Evolutionary conservation across 35 echinoderm and acorn worm genomes (phyloP), one percentile per base, ranked within the genome.

Genomic region (Ophioderma brevispina): DNA sequence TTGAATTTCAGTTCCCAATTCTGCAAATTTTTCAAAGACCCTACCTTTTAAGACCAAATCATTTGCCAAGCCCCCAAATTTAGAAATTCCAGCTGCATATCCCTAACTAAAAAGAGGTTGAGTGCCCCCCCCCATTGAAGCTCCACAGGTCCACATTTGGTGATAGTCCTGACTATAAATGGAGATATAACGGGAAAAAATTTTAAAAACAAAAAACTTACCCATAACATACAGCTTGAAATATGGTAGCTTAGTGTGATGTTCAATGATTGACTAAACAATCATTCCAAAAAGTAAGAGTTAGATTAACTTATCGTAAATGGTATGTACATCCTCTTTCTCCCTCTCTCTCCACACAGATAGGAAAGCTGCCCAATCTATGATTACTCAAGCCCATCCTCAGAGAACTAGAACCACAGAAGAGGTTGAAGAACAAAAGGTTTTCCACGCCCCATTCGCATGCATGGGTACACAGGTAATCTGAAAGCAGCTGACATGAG

Each of bases 401-500:
- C 36, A 75, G 77, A 89, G 46, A 15, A 85, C 52, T 25, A 85
- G 55, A 85, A 70, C 35, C 39, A 91, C n/a, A 78, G 87, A 55
- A 28, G 76, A 70, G 25, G 82, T 79, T 23, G 32, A 43, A n/a
- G 43, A 8, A 70, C 6, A 8, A 70, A 25, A 91, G 13, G 38
- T 86, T 87, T 23, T 64, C 49, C 81, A 76, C 40, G 39, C 64
- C 40, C 93, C 88, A 19, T 87, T 86, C 88, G n/a, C 89, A 91
- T 32, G 77, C 93, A n/a, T 95, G 88, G 0, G 32, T 90, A 28
- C 82, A 90, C 64, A 84, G 93, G 15, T 95, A 87, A 84, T 84
- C n/a, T 95, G 13, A 95, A 91, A 80, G 89, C 81, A 63, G 93
- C 93, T 21, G 93, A 32, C 39, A 79, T 77, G 59, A 81, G 84